Percentiles rank a stretch among this genome's conserved stretches.
phyloP scores from a whole-genome alignment of 2,113 vertebrate species.

The Bubo bubo region DNA sequence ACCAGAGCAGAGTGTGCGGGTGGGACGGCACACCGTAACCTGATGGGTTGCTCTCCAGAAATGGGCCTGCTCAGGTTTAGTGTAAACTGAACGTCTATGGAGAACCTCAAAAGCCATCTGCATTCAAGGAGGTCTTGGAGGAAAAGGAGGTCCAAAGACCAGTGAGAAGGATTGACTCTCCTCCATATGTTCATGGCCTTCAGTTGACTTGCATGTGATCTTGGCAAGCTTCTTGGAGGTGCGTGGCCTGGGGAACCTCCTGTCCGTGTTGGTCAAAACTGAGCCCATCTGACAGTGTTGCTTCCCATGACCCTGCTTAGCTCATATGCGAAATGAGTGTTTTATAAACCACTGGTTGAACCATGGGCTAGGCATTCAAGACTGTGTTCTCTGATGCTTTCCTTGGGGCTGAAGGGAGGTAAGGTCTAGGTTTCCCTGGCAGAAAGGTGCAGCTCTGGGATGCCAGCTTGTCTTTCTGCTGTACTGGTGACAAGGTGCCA shows the following conservation, averaged over 20 bases:
- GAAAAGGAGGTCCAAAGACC: background rate
- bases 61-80: no score
- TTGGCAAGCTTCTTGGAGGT: background rate
- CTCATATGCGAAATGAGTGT: fast-evolving
- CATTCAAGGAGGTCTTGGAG: background rate
- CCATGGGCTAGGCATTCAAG: background rate
- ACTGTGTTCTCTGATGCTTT: background rate
- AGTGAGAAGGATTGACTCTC: background rate
- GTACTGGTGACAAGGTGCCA: background rate
- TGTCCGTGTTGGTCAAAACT: fast-evolving
- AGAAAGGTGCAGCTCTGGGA: background rate
- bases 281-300: fast-evolving
- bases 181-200: background rate
- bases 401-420: background rate
- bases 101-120: background rate
- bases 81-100: background rate
- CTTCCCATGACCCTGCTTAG: background rate
- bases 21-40: fast-evolving
- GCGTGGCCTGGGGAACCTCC: background rate
- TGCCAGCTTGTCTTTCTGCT: background rate
- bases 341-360: background rate
- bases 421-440: background rate
- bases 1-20: background rate
- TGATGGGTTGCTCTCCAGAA: background rate
- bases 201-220: background rate